Evolutionary conservation across 2,797 vertebrate genomes (phyloP), one percentile per base, ranked within the genome.

Genomic region (Helarctos malayanus): DNA sequence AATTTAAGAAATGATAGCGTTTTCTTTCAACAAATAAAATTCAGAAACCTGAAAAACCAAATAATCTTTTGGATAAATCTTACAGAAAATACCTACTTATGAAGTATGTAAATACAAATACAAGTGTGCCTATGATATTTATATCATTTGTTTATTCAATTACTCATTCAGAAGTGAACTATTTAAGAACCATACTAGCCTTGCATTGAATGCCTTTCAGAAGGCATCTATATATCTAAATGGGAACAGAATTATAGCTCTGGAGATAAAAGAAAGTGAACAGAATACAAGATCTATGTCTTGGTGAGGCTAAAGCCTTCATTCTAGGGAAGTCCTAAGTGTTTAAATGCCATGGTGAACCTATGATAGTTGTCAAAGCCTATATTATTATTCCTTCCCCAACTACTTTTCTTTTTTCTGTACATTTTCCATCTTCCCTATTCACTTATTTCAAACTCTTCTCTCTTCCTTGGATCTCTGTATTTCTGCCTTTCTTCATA

Each of bases 11-110:
- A 96, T 52, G 78, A 73, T 80, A 85, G 95, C 82, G 7, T 95
- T 80, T 97, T 65, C 87, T 96, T 95, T 35, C 21, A 96, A 97
- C 96, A 98, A 97, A 97, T 98, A 97, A 97, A 97, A 96, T 85
- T 84, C 75, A 78, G 91, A 82, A 96, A 49, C 3, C 71, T 78
- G 47, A 97, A 92, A 97, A 88, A 21, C 25, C 52, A 59, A 38
- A 32, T 79, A 96, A 94, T 79, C 95, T 96, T 98, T 98, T 96
- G 75, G 78, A 89, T 47, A 89, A 49, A 76, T 5, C 1, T 10
- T 81, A 88, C 32, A 65, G 29, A 83, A 91, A 97, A 54, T 18
- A 92, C 25, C 0, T 11, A 15, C 49, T 81, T 85, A 49, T 35
- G 56, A 3, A 78, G 10, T 12, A 10, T 49, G 45, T 61, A 56